Base-by-base conservation (phyloP, 2,888 invertebrate species). In the Philonicus albiceps region DNA sequence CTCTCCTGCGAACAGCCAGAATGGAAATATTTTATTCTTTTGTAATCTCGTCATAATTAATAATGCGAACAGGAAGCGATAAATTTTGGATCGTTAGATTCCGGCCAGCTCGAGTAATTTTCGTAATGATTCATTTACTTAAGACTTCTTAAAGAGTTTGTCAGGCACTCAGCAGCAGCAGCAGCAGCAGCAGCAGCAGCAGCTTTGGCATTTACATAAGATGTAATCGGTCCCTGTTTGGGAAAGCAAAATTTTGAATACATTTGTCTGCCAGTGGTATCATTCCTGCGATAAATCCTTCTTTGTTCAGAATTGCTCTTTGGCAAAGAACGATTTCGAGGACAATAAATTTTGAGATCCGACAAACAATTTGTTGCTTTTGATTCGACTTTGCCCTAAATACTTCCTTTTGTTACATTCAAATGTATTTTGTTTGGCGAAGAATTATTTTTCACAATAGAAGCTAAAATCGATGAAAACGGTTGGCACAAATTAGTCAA, bases 11-110 rank as follows among this genome's bases (percentile, higher is more conserved):
- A 64, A 83, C 83, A 34, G 83, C 64, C 83, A 64, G 64, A 34
- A 34, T 72, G 34, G 22, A 83, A 83, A 72, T 72, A 37, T 83
- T 83, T 83, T 83, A 83, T 83, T 83, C 83, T 64, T 83, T 83
- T 83, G 83, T 83, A 83, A 83, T 64, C 83, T 83, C n/a, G 72
- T 64, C 83, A 83, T 64, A 83, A 83, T 83, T 83, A 83, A 83
- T 83, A 83, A 64, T 40, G 64, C 72, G 37, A 83, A 83, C 53
- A 83, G 83, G 83, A 83, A 83, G 72, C 83, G 34, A 83, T 83
- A 83, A 83, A 83, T 83, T 72, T 72, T 30, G 64, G 53, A 80
- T 27, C 43, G 27, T 53, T 49, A 80, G 53, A 80, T 80, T 53
- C 80, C 53, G 30, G 53, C 13, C 80, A 49, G 16, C 16, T 27